These are phyloP conservation scores for Palaemon carinicauda DNA, from an alignment of 1,140 invertebrate species.

Conservation along the genomic window DNA sequence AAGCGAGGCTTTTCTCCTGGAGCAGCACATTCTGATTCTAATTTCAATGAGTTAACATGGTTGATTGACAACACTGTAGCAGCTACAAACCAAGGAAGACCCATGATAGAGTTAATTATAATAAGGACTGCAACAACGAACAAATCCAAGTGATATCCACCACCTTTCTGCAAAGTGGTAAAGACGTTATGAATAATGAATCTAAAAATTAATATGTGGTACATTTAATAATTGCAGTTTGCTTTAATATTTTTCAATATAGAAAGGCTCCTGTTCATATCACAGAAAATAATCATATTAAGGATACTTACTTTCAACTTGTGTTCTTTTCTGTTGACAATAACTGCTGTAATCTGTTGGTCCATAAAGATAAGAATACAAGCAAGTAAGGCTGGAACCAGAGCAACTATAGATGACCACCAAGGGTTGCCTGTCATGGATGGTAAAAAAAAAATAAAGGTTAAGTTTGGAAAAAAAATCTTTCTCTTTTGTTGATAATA, in stretches of 20 bases:
- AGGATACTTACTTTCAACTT: slow-evolving; percentile 81
- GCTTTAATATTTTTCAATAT: background rate
- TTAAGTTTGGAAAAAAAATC: too few relatives aligned
- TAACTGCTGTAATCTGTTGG: slow-evolving; percentile 98
- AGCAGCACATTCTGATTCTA: slow-evolving; percentile 95
- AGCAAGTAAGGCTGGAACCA: slow-evolving; percentile 90
- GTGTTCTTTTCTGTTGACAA: slow-evolving; percentile 98
- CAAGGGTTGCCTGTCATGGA: slow-evolving; percentile 74
- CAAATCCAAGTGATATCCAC: slow-evolving; percentile 96
- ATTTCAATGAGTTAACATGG: slow-evolving; percentile 96
- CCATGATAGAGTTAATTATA: slow-evolving; percentile 88
- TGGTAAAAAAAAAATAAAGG: background rate
- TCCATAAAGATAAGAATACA: slow-evolving; percentile 99
- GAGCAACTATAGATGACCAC: slow-evolving; percentile 83
- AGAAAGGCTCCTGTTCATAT: background rate
- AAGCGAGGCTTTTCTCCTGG: slow-evolving; percentile 98
- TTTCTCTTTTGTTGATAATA: too few relatives aligned
- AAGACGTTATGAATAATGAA: background rate
- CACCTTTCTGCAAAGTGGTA: slow-evolving; percentile 80
- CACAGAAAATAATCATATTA: background rate
- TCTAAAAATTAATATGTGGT: background rate
- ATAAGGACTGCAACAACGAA: slow-evolving; percentile 91
- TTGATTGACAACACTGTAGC: slow-evolving; percentile 98
- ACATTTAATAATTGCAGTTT: background rate
- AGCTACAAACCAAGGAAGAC: slow-evolving; percentile 79